Base-by-base conservation (phyloP, 2,888 invertebrate genomes). In the Eudasyphora cyanicolor region DNA sequence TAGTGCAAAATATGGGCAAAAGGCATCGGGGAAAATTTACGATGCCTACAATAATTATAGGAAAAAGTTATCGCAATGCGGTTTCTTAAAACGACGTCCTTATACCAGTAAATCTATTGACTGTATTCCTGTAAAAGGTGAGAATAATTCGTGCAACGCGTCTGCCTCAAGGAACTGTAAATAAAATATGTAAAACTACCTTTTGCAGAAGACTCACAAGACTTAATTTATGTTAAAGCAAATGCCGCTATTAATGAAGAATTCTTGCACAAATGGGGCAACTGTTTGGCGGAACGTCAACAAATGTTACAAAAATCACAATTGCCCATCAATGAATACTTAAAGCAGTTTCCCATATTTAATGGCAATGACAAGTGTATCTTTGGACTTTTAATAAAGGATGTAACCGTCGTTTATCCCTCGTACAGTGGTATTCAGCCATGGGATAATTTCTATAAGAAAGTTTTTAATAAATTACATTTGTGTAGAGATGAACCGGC, bases 211-310 rank as follows among this genome's bases (percentile, higher is more conserved):
- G 27, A 24, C 6, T 17, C 29, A 17, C 7, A 2, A 8, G 71
- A 51, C 29, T 21, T 51, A 6, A n/a, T 27, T 21, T 71, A 24
- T 24, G 49, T 71, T 14, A 71, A 71, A 32, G n/a, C 24, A 8
- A 71, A 49, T 27, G n/a, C 12, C 24, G 51, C 14, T 10, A 14
- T 19, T n/a, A 42, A 24, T 2, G 14, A 14, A 14, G 71, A 71
- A 27, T 73, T 73, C 21, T 8, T 35, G 12, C 32, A 64, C 6
- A 79, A 73, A 73, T 79, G 73, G 79, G 14, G 49, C 45, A 73
- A 71, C n/a, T 74, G 38, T 51, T 64, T 74, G 27, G 17, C 10
- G 14, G 42, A 73, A n/a, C 38, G 79, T n/a, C 17, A 35, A 24
- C 64, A 64, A 21, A 29, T 79, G 7, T 38, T 79, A 42, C 38